Conservation (phyloP, 2,888 invertebrate species). For the Mythimna lalbum region DNA sequence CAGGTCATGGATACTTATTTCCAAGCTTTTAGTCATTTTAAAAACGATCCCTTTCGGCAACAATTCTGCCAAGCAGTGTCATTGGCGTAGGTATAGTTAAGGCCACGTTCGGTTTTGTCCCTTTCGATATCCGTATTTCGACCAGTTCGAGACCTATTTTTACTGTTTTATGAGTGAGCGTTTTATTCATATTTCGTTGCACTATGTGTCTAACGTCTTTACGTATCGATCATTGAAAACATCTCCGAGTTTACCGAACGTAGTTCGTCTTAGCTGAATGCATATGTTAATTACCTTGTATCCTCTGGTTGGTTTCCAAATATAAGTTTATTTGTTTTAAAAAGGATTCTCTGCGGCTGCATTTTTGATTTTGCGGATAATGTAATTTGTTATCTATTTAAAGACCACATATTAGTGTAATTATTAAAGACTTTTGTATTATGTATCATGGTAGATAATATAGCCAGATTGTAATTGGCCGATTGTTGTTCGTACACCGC, state of each 20-base stretch:
- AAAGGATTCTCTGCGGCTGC: background rate
- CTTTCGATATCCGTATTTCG: slow-evolving; percentile 1
- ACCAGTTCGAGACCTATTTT: background rate
- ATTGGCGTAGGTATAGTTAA: background rate
- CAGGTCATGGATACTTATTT: too few relatives aligned
- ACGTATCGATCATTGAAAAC: background rate
- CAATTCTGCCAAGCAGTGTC: background rate
- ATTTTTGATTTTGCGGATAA: slow-evolving; percentile 1
- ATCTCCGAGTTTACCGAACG: slow-evolving; percentile 10
- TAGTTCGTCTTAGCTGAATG: slow-evolving; percentile 12
- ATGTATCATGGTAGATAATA: slow-evolving; percentile 9
- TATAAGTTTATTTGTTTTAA: slow-evolving; percentile 8
- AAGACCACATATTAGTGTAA: background rate
- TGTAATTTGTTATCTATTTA: background rate
- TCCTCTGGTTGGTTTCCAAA: slow-evolving; percentile 33
- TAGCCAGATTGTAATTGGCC: slow-evolving; percentile 13
- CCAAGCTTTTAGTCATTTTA: too few relatives aligned
- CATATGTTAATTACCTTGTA: slow-evolving; percentile 27
- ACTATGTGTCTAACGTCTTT: background rate
- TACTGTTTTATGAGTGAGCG: background rate
- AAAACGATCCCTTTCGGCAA: background rate
- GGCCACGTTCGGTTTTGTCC: background rate
- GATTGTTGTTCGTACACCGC: slow-evolving; percentile 24
- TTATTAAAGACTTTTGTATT: background rate
- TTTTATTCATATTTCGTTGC: background rate